These are phyloP conservation scores for Nemurella pictetii DNA, from an alignment of 2,888 invertebrate species.

Conservation along the genomic window DNA sequence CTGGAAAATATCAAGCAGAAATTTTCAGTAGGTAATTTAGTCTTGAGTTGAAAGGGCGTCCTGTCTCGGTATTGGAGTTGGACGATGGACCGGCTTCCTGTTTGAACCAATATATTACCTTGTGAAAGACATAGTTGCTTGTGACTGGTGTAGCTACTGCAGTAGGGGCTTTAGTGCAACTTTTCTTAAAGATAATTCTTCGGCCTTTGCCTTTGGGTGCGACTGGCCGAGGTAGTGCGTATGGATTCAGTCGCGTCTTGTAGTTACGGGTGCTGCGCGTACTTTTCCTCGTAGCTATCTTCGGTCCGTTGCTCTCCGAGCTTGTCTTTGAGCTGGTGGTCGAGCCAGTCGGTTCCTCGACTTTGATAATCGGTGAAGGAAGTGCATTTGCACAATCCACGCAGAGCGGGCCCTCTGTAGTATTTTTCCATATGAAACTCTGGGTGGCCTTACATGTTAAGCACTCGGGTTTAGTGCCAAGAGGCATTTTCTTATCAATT, in stretches of 20 bases:
- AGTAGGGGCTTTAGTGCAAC: constrained; percentile 77
- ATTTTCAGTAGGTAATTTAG: not conserved
- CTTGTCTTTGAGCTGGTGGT: constrained; percentile 41
- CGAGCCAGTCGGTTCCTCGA: constrained; percentile 46
- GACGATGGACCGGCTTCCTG: no score
- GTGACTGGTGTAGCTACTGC: constrained; percentile 81
- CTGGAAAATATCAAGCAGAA: no score
- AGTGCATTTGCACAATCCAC: constrained; percentile 67
- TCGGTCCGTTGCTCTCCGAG: constrained; percentile 51
- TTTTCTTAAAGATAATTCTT: constrained; percentile 75
- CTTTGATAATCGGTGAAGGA: constrained; percentile 51
- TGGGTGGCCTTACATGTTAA: constrained; percentile 70
- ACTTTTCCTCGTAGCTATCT: constrained; percentile 57
- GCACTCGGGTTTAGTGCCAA: constrained; percentile 65
- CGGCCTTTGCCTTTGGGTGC: constrained; percentile 73
- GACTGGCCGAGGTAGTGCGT: constrained; percentile 52
- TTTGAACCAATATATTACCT: constrained; percentile 56
- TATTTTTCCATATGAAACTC: constrained; percentile 74
- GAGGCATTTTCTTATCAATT: constrained; percentile 49
- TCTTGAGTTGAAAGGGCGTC: not conserved
- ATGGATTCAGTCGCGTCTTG: constrained; percentile 53
- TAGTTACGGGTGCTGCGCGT: constrained; percentile 59
- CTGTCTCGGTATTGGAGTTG: not conserved
- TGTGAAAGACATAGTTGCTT: constrained; percentile 76
- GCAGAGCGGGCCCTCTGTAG: constrained; percentile 75